phyloP scores from a whole-genome alignment of 2,888 invertebrate species.

The Megaustenia siamemsis region DNA sequence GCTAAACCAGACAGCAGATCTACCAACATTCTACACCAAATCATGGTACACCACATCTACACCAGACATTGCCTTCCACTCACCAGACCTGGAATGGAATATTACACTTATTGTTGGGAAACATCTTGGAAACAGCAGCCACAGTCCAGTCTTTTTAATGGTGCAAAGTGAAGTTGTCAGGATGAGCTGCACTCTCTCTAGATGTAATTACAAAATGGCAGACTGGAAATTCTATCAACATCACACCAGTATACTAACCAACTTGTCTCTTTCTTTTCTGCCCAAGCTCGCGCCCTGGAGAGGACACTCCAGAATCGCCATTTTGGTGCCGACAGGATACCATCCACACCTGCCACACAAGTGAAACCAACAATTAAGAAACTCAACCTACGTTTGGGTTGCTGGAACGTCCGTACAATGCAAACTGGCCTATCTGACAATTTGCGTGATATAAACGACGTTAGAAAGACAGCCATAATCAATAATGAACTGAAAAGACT shows the following conservation, averaged over 20 bases:
- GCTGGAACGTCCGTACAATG: too few species aligned
- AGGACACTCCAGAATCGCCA: too few species aligned
- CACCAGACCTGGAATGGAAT: slow-evolving; percentile 10
- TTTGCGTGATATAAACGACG: too few species aligned
- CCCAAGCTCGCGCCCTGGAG: too few species aligned
- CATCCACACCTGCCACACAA: too few species aligned
- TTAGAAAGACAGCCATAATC: too few species aligned
- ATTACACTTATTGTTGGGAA: slow-evolving; percentile 10
- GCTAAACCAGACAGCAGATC: slow-evolving; percentile 22
- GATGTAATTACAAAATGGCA: not conserved
- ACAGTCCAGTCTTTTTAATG: slow-evolving; percentile 11
- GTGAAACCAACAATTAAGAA: too few species aligned
- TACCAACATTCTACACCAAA: slow-evolving; percentile 42
- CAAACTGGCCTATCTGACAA: too few species aligned
- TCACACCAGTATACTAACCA: not conserved
- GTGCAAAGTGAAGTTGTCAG: not conserved
- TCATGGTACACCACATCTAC: slow-evolving; percentile 38
- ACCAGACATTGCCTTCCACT: slow-evolving; percentile 51
- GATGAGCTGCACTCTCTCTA: not conserved
- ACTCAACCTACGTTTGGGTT: too few species aligned
- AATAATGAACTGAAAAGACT: too few species aligned
- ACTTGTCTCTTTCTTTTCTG: too few species aligned
- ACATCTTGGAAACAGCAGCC: slow-evolving; percentile 53
- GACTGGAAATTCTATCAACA: not conserved
- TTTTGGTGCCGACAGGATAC: too few species aligned